These are phyloP conservation scores for Pararge aegeria DNA, from an alignment of 1,140 invertebrate genomes.

Conservation along the genomic window DNA sequence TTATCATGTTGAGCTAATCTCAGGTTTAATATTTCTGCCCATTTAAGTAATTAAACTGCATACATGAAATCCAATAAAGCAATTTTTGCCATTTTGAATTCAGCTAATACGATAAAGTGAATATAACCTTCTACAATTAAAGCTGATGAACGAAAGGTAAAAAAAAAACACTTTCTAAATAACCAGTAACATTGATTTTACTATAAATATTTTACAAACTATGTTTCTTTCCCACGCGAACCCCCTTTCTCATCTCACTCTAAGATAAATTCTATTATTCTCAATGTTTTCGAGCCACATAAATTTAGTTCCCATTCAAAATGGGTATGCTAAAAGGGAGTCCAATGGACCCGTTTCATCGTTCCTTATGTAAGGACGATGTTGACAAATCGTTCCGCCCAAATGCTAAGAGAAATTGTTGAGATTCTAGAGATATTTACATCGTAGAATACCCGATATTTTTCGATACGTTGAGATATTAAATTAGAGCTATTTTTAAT, in stretches of 20 bases:
- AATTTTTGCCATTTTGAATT: too few species aligned
- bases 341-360: not conserved
- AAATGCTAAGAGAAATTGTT: constrained; percentile 19
- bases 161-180: too few species aligned
- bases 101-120: too few species aligned
- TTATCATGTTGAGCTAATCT: too few species aligned
- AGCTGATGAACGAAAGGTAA: too few species aligned
- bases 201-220: not conserved
- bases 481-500: too few species aligned
- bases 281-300: not conserved
- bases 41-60: too few species aligned
- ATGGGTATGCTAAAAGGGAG: not conserved
- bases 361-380: constrained; percentile 18
- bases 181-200: too few species aligned
- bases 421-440: constrained; percentile 8
- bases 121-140: too few species aligned
- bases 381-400: constrained; percentile 18
- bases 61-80: too few species aligned
- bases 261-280: not conserved
- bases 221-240: not conserved
- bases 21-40: too few species aligned
- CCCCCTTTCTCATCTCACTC: not conserved
- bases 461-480: not conserved
- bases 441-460: not conserved
- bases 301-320: not conserved